Conservation (phyloP, 2,113 vertebrate genomes). For the Ptychochromis oligacanthus region DNA sequence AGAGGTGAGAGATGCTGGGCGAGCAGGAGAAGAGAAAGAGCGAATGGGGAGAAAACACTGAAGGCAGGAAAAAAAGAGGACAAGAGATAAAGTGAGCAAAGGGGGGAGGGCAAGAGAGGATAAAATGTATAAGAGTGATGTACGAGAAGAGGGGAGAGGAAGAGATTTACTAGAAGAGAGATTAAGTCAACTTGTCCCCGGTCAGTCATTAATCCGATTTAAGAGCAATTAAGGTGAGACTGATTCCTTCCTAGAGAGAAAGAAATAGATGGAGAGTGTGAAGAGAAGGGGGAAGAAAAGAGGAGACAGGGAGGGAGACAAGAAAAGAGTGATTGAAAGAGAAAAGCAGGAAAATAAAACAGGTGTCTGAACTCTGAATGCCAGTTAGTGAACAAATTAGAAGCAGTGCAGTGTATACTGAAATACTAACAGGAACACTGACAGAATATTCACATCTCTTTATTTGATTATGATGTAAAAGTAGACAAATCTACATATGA, state of each 20-base stretch:
- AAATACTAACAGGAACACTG: neutral
- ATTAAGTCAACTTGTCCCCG: slow-evolving; percentile 83
- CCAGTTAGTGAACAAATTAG: slow-evolving; percentile 16
- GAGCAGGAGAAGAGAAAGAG: slow-evolving; percentile 11
- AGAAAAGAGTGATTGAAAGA: slow-evolving; percentile 64
- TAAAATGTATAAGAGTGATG: slow-evolving; percentile 69
- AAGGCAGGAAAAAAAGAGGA: slow-evolving; percentile 5
- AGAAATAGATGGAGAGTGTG: slow-evolving; percentile 72
- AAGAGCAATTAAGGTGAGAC: slow-evolving; percentile 84
- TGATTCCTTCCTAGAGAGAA: slow-evolving; percentile 78
- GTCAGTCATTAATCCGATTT: slow-evolving; percentile 85
- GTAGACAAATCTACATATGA: neutral
- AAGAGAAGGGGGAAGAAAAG: slow-evolving; percentile 54
- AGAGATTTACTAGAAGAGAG: slow-evolving; percentile 80
- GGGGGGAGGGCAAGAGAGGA: slow-evolving; percentile 29
- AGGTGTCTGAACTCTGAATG: slow-evolving; percentile 43
- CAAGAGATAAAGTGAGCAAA: slow-evolving; percentile 33
- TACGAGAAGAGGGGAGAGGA: slow-evolving; percentile 65
- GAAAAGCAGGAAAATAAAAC: slow-evolving; percentile 58
- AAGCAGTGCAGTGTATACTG: neutral
- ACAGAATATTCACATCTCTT: neutral
- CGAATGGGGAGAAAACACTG: slow-evolving; percentile 3
- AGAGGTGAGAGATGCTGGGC: neutral
- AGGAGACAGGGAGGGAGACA: slow-evolving; percentile 38
- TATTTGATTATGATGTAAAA: neutral